Evolutionary conservation across 2,888 invertebrate species (phyloP).

Genomic region (Calliopum simillimum): DNA sequence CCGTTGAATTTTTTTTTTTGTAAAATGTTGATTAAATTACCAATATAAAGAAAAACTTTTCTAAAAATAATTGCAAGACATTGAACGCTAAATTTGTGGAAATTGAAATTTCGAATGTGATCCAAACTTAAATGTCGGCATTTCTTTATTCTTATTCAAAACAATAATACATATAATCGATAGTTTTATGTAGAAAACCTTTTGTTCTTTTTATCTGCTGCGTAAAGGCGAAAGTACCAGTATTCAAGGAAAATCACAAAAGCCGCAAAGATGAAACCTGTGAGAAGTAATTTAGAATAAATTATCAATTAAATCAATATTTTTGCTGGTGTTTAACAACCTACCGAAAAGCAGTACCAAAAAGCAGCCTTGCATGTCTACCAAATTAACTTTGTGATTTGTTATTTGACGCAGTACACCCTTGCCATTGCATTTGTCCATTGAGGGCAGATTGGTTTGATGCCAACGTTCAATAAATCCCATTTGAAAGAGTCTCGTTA

Average conservation of each 20-base stretch:
- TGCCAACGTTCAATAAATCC: conserved; percentile 89
- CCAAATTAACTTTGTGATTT: conserved; percentile 88
- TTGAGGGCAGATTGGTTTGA: conserved; percentile 79
- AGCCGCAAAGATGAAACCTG: conserved; percentile 54
- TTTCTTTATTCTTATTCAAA: not conserved
- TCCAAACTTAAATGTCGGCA: not conserved
- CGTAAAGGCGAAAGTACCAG: conserved; percentile 51
- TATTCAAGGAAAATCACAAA: conserved; percentile 54
- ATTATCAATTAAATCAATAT: not conserved
- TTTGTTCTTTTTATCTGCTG: conserved; percentile 36
- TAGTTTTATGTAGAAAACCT: not conserved
- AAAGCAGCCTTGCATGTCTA: conserved; percentile 94
- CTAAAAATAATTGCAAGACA: conserved; percentile 27
- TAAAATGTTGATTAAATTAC: conserved; percentile 54
- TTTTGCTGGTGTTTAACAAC: not conserved
- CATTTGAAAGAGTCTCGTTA: conserved; percentile 84
- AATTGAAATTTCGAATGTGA: not conserved
- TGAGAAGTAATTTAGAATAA: conserved; percentile 22
- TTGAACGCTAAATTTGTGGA: not conserved
- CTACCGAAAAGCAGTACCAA: conserved; percentile 85
- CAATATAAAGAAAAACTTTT: conserved; percentile 42
- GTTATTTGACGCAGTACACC: conserved; percentile 76
- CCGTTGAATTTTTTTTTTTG: conserved; percentile 49
- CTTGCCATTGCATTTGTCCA: conserved; percentile 82
- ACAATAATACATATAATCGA: not conserved